Base-by-base conservation (phyloP, 2,888 invertebrate genomes). In the Meloe dianella region DNA sequence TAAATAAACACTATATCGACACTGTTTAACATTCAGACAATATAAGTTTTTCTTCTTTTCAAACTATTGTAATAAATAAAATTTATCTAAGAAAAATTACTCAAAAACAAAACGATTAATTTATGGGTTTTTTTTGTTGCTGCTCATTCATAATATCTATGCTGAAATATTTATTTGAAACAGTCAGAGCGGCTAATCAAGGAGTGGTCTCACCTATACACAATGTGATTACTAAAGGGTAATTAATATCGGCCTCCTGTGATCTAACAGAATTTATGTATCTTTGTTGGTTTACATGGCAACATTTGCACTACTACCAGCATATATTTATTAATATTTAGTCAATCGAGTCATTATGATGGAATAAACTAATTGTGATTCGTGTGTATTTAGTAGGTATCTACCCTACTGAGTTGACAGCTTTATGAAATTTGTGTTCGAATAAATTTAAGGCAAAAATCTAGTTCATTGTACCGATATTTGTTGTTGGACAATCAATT, bases 241-340 rank as follows among this genome's bases (percentile, higher is more conserved):
- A 71, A 71, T 71, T 71, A 71, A 71, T 69, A 71, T 68, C 66
- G 69, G 67, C 68, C 68, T 68, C 66, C 68, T 70, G 63, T 70
- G 68, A 70, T 68, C 65, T 63, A 63, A 63, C 67, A 66, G 62
- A 51, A 65, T 65, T 65, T 65, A 65, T 65, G 65, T 65, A 51
- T 61, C 51, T 59, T 61, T 47, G 62, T 35, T 60, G 54, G 65
- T 51, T 65, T 61, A 54, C 65, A 6, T 41, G 17, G 17, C 41
- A n/a, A 17, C 5, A 41, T 17, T 41, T 41, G 17, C 41, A 41
- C 41, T n/a, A n/a, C n/a, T n/a, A n/a, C n/a, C n/a, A n/a, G n/a
- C n/a, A n/a, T n/a, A 6, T 38, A 14, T 47, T 47, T 1, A 10
- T 47, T 20, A 20, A 17, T 47, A 51, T 17, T 10, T 51, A 2